Evolutionary conservation across 2,113 vertebrate genomes (phyloP).

Genomic region (Odobenus rosmarus): DNA sequence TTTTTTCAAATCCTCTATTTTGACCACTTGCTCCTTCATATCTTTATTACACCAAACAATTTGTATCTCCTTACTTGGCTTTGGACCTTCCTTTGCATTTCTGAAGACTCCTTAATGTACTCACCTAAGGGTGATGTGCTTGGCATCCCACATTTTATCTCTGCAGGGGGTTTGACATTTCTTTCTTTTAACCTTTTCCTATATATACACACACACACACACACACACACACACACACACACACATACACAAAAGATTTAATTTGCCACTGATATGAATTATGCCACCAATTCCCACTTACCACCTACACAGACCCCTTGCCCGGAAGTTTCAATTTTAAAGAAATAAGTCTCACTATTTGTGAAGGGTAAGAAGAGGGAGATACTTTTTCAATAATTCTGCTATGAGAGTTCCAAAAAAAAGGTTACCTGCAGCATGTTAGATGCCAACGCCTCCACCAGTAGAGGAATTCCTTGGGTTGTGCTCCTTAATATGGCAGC

Average conservation of each 20-base stretch:
- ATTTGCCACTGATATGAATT: background rate
- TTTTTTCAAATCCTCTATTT: background rate
- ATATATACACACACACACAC: background rate
- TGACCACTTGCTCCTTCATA: background rate
- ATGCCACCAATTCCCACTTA: background rate
- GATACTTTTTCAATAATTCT: background rate
- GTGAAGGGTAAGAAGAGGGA: background rate
- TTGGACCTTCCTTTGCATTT: background rate
- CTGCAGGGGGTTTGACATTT: background rate
- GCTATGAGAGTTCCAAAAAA: background rate
- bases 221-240: no score
- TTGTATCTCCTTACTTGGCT: background rate
- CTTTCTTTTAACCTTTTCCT: background rate
- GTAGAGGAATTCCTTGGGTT: background rate
- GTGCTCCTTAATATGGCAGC: background rate
- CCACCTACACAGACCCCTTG: rapidly evolving
- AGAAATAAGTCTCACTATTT: background rate
- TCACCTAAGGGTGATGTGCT: background rate
- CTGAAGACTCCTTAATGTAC: background rate
- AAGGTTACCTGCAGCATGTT: background rate
- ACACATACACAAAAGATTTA: background rate
- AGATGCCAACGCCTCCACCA: background rate
- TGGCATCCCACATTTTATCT: background rate
- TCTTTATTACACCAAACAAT: background rate
- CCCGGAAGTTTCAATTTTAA: background rate